Conservation (phyloP, 35 echinoderm and acorn worm genomes). For the Apostichopus parvimensis region DNA sequence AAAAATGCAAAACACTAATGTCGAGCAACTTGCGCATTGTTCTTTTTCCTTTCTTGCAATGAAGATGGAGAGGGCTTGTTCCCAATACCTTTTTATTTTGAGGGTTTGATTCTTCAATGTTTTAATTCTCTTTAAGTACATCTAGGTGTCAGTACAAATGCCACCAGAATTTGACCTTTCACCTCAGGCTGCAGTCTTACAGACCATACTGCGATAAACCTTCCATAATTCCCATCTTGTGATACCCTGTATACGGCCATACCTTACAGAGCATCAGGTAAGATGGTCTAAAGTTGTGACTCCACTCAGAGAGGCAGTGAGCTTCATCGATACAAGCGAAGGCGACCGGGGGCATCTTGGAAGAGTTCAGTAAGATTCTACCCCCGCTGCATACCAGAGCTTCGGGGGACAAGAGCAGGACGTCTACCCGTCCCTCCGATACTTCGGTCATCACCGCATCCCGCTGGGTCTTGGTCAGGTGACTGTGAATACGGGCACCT, state of each 20-base stretch:
- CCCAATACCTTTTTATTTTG: no score
- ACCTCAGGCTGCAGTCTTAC: no score
- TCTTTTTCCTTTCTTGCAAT: no score
- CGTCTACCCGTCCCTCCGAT: constrained; percentile 69
- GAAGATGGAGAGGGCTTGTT: no score
- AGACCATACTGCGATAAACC: no score
- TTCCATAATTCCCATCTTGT: background rate
- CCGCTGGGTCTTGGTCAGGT: constrained; percentile 89
- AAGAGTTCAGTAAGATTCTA: constrained; percentile 53
- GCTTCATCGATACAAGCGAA: constrained; percentile 98
- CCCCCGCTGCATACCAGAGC: constrained; percentile 80
- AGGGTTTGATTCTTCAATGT: no score
- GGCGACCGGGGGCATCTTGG: constrained; percentile 83
- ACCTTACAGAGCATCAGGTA: constrained; percentile 98
- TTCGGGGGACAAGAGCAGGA: constrained; percentile 88
- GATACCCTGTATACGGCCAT: background rate
- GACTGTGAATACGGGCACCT: constrained; percentile 91
- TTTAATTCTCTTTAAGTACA: no score
- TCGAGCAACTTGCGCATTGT: no score
- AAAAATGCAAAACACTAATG: no score
- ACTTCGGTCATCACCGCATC: constrained; percentile 89
- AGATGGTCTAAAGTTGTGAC: constrained; percentile 93
- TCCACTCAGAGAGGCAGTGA: constrained; percentile 96
- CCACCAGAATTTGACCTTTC: no score
- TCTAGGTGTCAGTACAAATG: no score